A percentile compares a stretch with the other conserved stretches of the same genome.
phyloP scores from a whole-genome alignment of 53 echinoderm and acorn worm genomes.

The Actinopyga echinites region DNA sequence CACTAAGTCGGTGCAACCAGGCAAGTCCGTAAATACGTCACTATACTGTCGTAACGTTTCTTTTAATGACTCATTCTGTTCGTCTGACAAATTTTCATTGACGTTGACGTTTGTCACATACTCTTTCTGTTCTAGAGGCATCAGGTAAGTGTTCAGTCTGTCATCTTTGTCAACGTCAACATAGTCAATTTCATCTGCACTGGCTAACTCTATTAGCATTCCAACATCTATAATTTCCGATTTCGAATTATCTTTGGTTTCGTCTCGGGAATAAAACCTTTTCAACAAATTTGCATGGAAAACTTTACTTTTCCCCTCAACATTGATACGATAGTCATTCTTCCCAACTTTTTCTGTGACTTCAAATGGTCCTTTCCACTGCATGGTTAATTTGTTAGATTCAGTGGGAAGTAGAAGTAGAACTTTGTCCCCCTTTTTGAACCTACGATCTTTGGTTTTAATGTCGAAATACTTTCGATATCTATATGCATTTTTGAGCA shows the following conservation, averaged over 20 bases:
- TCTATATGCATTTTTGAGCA: neutral
- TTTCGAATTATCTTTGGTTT: neutral
- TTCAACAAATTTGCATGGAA: neutral
- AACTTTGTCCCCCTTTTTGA: slow-evolving; percentile 52
- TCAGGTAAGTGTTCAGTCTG: no score
- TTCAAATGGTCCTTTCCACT: slow-evolving; percentile 3
- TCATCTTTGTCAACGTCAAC: no score
- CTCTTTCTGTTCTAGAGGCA: no score
- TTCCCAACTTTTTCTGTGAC: neutral
- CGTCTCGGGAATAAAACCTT: neutral
- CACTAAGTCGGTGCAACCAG: slow-evolving; percentile 4
- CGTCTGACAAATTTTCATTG: neutral
- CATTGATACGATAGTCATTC: neutral
- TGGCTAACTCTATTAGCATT: no score
- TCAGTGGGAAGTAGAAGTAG: slow-evolving; percentile 61
- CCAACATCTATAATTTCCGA: no score
- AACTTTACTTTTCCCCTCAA: neutral
- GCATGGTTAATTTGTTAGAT: slow-evolving; percentile 37
- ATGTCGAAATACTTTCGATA: slow-evolving; percentile 45
- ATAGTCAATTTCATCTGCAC: no score
- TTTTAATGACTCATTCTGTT: neutral
- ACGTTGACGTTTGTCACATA: neutral
- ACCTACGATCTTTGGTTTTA: slow-evolving; percentile 35
- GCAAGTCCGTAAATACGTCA: slow-evolving; percentile 3
- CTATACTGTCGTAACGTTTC: neutral